Percentiles rank a stretch among this genome's conserved stretches.
Conservation (phyloP, 2,888 invertebrate species). For the Cataglyphis rosenhaueri region DNA sequence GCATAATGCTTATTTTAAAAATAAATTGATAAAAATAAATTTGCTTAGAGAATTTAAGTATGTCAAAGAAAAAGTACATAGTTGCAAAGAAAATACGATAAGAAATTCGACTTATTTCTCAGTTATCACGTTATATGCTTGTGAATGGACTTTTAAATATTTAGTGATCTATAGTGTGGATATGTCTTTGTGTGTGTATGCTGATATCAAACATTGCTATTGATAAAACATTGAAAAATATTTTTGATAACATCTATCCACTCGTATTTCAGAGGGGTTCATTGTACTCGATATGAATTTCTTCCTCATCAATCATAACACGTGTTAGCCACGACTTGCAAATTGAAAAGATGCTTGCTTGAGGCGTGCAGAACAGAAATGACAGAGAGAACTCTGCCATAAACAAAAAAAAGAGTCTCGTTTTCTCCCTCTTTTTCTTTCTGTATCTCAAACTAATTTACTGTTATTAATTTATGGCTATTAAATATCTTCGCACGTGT, state of each 20-base stretch:
- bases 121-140: conserved; percentile 26
- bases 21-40: background rate
- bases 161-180: background rate
- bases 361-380: conserved; percentile 6
- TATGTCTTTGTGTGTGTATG: background rate
- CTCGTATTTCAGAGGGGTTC: conserved; percentile 13
- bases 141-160: background rate
- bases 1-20: background rate
- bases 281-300: conserved; percentile 27
- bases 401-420: background rate
- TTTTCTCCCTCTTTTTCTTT: background rate
- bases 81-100: conserved; percentile 5
- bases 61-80: background rate
- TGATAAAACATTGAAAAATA: conserved; percentile 17
- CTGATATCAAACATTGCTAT: conserved; percentile 5
- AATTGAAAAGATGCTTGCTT: conserved; percentile 12
- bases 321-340: background rate
- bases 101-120: background rate
- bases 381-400: background rate
- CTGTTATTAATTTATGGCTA: conserved; percentile 10
- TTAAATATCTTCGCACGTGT: background rate
- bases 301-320: conserved; percentile 13
- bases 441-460: background rate
- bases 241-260: conserved; percentile 25
- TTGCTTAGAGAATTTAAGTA: background rate